A percentile compares a stretch with the other conserved stretches of the same genome.
phyloP scores from a whole-genome alignment of 2,113 vertebrate genomes.

The Anhinga rufa region DNA sequence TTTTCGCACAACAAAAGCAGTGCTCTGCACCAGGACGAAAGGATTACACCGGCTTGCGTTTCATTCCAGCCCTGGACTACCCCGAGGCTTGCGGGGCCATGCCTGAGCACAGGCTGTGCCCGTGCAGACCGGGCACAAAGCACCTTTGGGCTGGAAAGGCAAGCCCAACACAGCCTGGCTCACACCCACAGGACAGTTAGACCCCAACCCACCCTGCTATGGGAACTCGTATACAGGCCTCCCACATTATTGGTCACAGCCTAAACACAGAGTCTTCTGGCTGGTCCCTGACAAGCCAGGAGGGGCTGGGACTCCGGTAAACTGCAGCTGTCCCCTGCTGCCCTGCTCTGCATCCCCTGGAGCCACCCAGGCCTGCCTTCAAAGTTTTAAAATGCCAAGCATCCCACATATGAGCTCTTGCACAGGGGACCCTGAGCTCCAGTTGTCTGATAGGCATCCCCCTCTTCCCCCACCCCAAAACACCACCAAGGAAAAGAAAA shows the following conservation, averaged over 20 bases:
- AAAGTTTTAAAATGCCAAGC: not conserved
- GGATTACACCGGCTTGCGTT: not conserved
- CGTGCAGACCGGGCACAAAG: accelerated
- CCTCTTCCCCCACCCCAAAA: not conserved
- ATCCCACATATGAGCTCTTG: not conserved
- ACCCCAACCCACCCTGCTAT: not conserved
- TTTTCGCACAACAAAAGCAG: not conserved
- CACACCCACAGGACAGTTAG: no score
- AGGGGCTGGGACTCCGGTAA: not conserved
- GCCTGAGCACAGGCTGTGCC: not conserved
- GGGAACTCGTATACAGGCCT: not conserved
- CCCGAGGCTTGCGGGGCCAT: accelerated
- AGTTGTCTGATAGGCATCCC: not conserved
- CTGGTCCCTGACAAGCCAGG: not conserved
- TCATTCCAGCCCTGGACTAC: not conserved
- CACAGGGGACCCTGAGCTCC: not conserved
- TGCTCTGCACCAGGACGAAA: not conserved
- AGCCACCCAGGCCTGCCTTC: not conserved
- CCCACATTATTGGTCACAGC: not conserved
- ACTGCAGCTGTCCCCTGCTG: not conserved
- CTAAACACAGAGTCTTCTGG: not conserved
- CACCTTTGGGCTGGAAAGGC: not conserved
- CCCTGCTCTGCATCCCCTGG: not conserved
- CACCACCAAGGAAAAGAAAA: not conserved
- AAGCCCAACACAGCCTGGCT: not conserved